A percentile compares a stretch with the other conserved stretches of the same genome.
phyloP scores from a whole-genome alignment of 2,888 invertebrate genomes.

The Protodeltote pygarga region DNA sequence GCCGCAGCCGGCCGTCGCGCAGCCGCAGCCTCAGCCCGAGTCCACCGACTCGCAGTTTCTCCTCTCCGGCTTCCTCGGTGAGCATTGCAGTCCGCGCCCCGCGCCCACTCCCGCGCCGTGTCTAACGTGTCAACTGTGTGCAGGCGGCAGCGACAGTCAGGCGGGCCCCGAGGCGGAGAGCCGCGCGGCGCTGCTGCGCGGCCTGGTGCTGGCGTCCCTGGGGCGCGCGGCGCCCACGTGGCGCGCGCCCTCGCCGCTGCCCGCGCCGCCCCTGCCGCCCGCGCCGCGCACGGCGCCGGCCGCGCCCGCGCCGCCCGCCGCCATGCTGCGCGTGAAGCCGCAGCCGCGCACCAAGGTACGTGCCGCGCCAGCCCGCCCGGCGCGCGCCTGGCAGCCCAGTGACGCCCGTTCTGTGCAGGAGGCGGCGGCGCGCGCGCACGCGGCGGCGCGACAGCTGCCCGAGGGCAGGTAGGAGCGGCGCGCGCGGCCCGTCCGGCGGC shows the following conservation, averaged over 20 bases:
- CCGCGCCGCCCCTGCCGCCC: constrained; percentile 49
- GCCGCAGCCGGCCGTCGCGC: constrained; percentile 64
- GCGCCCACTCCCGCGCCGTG: not conserved
- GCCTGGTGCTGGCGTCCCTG: constrained; percentile 80
- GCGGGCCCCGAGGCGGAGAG: constrained; percentile 69
- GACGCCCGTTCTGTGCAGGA: constrained; percentile 40
- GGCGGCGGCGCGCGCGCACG: constrained; percentile 61
- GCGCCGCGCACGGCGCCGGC: constrained; percentile 37
- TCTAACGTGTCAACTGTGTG: not conserved
- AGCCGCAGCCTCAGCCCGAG: constrained; percentile 73
- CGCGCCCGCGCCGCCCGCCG: constrained; percentile 57
- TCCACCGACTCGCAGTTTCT: constrained; percentile 72
- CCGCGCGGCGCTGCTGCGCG: constrained; percentile 79
- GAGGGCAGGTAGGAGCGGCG: constrained; percentile 79
- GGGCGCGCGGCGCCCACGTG: constrained; percentile 66
- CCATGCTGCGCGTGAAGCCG: constrained; percentile 73
- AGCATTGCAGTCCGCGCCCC: not conserved
- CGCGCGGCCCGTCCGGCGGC: constrained; percentile 43
- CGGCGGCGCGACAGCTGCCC: constrained; percentile 71
- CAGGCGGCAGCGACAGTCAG: constrained; percentile 62
- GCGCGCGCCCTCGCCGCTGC: constrained; percentile 53
- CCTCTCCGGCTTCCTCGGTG: constrained; percentile 74
- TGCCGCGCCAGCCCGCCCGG: constrained; percentile 10
- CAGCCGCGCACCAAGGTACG: constrained; percentile 77
- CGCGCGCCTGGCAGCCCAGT: constrained; percentile 16